Percentiles rank a stretch among this genome's conserved stretches.
phyloP scores from a whole-genome alignment of 2,888 invertebrate species.

The Cantharis rufa region DNA sequence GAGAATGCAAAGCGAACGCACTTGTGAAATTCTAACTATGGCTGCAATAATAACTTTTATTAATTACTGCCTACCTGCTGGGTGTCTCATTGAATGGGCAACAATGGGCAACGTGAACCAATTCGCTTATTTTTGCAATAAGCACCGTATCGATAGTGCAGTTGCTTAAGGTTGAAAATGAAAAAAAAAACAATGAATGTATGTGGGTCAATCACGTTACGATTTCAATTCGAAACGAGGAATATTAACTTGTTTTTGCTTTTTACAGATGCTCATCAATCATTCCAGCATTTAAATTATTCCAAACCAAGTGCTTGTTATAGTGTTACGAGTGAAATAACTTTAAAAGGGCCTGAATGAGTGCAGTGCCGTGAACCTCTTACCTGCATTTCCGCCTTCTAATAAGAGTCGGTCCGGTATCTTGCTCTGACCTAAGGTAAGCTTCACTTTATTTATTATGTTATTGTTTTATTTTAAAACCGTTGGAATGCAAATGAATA shows the following conservation, averaged over 20 bases:
- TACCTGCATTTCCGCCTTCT: conserved; percentile 36
- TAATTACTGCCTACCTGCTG: conserved; percentile 6
- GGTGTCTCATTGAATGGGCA: not conserved
- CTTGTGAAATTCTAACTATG: conserved; percentile 14
- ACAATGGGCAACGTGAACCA: not conserved
- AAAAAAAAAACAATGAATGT: not conserved
- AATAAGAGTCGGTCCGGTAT: conserved; percentile 31
- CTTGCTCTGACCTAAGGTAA: conserved; percentile 41
- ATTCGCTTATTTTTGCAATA: not conserved
- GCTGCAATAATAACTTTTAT: conserved; percentile 10
- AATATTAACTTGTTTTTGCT: not conserved
- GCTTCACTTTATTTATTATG: conserved; percentile 20
- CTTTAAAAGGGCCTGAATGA: conserved; percentile 23
- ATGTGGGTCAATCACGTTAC: not conserved
- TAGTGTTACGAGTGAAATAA: conserved; percentile 30
- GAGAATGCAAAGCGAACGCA: conserved; percentile 36
- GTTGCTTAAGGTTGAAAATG: not conserved
- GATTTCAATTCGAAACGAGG: not conserved
- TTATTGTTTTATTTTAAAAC: conserved; percentile 25
- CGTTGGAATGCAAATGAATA: conserved; percentile 26
- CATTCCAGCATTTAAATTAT: not conserved
- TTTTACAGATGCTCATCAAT: conserved; percentile 9
- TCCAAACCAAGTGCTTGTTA: conserved; percentile 28
- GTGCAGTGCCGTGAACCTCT: conserved; percentile 27
- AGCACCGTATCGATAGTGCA: not conserved